Percentiles rank a stretch among this genome's conserved stretches.
phyloP scores from a whole-genome alignment of 2,888 invertebrate species.

The Apotomis betuletana region DNA sequence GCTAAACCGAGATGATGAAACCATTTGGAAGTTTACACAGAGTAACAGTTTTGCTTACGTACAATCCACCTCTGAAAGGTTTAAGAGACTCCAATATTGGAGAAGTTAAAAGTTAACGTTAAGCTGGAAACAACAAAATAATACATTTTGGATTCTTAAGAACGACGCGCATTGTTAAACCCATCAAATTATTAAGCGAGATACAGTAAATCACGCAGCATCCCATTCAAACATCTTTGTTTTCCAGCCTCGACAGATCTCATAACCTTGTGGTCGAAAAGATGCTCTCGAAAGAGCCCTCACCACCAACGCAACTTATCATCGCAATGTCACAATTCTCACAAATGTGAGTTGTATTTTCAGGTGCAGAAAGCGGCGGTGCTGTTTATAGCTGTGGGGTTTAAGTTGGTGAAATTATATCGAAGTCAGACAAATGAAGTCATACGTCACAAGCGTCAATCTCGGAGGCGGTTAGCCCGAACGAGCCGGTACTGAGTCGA shows the following conservation, averaged over 20 bases:
- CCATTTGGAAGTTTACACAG: no score
- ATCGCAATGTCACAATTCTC: background rate
- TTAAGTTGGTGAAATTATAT: slow-evolving; percentile 67
- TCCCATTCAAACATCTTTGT: slow-evolving; percentile 76
- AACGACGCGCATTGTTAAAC: slow-evolving; percentile 41
- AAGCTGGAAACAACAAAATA: background rate
- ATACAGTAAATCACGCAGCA: slow-evolving; percentile 70
- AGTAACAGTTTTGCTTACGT: no score
- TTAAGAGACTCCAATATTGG: no score
- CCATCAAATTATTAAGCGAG: slow-evolving; percentile 53
- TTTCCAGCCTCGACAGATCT: slow-evolving; percentile 73
- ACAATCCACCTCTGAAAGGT: no score
- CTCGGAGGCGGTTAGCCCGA: slow-evolving; percentile 70
- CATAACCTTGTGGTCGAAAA: slow-evolving; percentile 75
- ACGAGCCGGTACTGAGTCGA: slow-evolving; percentile 67
- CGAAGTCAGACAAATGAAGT: slow-evolving; percentile 80
- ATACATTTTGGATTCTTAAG: background rate
- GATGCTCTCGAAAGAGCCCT: slow-evolving; percentile 63
- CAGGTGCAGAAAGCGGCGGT: slow-evolving; percentile 31
- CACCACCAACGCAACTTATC: slow-evolving; percentile 45
- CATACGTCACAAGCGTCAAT: slow-evolving; percentile 75
- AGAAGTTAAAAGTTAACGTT: background rate
- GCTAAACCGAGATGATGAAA: no score
- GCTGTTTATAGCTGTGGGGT: slow-evolving; percentile 34
- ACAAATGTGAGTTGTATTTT: slow-evolving; percentile 48